A percentile compares a stretch with the other conserved stretches of the same genome.
Evolutionary conservation across 2,113 vertebrate species (phyloP).

Genomic region (Chrysochloris asiatica): DNA sequence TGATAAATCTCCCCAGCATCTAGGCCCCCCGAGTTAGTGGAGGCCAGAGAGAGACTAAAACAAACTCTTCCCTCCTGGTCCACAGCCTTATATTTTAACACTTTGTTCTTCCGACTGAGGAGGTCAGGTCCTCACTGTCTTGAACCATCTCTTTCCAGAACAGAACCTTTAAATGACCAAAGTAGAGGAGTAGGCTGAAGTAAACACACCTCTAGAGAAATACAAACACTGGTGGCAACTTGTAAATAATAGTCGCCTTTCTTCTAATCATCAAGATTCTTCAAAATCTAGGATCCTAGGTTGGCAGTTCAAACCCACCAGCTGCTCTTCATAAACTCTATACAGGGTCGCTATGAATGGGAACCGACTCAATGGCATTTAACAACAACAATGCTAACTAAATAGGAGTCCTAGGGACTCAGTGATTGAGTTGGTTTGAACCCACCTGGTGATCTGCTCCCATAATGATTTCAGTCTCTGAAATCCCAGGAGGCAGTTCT

Average conservation of each 20-base stretch:
- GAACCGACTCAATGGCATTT: too few species aligned
- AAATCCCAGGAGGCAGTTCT: background rate
- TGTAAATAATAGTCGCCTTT: background rate
- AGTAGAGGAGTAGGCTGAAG: background rate
- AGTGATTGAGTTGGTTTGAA: too few species aligned
- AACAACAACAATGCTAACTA: too few species aligned
- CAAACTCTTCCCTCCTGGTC: background rate
- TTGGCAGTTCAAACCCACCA: too few species aligned
- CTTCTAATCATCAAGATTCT: background rate
- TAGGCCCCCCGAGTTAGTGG: background rate
- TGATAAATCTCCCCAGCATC: background rate
- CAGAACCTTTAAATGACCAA: background rate
- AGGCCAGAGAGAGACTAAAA: background rate
- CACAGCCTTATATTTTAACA: accelerated
- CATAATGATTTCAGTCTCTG: background rate
- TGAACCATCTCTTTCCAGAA: background rate
- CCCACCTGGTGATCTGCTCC: too few species aligned
- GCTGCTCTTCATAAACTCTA: too few species aligned
- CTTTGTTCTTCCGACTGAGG: background rate
- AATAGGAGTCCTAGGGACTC: too few species aligned
- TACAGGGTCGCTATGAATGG: too few species aligned
- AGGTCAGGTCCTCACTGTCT: background rate
- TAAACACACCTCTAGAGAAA: too few species aligned
- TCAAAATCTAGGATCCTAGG: background rate
- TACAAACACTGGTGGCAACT: accelerated